phyloP scores from a whole-genome alignment of 2,888 invertebrate genomes.

The Glyphotaelius pellucidus region DNA sequence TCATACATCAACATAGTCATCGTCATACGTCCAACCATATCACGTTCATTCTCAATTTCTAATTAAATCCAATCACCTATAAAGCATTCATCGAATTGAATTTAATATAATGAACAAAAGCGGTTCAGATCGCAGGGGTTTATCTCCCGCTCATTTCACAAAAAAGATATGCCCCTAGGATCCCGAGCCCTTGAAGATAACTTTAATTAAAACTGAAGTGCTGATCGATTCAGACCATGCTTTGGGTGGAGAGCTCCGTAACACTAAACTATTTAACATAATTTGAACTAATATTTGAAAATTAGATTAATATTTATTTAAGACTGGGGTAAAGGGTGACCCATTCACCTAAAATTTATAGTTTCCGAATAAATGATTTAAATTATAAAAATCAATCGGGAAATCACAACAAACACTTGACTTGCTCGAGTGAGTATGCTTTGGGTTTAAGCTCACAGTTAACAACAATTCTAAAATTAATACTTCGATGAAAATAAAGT shows the following conservation, averaged over 20 bases:
- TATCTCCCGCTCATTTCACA: not conserved
- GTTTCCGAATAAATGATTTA: constrained; percentile 5
- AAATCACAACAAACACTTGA: not conserved
- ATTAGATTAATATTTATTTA: not conserved
- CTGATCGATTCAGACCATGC: not conserved
- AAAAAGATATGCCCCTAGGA: not conserved
- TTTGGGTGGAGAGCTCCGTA: constrained; percentile 8
- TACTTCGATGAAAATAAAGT: not conserved
- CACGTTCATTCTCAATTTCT: not conserved
- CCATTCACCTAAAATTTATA: not conserved
- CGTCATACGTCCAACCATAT: not conserved
- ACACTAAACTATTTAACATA: not conserved
- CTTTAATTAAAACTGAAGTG: not conserved
- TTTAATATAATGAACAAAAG: not conserved
- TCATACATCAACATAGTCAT: not conserved
- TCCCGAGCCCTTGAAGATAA: not conserved
- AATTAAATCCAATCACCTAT: not conserved
- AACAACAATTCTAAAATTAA: not conserved
- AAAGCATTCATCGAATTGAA: not conserved
- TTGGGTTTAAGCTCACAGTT: constrained; percentile 23
- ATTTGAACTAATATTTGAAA: constrained; percentile 26
- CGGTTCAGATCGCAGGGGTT: not conserved
- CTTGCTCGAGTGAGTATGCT: not conserved
- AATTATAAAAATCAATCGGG: constrained; percentile 2
- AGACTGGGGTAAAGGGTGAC: not conserved